A percentile compares a stretch with the other conserved stretches of the same genome.
Conservation (phyloP, 2,888 invertebrate genomes). For the Chymomyza amoena region DNA sequence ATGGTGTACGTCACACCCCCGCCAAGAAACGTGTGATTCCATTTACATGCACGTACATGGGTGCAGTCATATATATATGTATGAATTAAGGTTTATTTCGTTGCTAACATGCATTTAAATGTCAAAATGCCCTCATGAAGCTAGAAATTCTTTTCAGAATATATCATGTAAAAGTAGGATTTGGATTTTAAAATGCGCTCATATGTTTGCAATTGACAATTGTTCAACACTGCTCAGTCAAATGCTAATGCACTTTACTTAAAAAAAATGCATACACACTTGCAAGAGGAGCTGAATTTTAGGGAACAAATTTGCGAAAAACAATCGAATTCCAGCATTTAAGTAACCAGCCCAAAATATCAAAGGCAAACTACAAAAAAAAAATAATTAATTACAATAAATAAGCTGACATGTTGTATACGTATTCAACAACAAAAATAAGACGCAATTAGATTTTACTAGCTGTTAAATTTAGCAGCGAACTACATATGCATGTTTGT, state of each 20-base stretch:
- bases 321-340: too few relatives aligned
- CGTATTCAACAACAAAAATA: constrained; percentile 40
- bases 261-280: background rate
- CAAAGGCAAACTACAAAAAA: background rate
- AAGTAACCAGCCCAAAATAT: background rate
- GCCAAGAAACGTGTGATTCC: background rate
- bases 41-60: too few relatives aligned
- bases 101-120: too few relatives aligned
- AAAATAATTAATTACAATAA: background rate
- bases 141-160: too few relatives aligned
- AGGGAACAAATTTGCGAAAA: too few relatives aligned
- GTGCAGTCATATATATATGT: background rate
- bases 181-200: too few relatives aligned
- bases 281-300: too few relatives aligned
- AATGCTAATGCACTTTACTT: constrained; percentile 1
- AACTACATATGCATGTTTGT: background rate
- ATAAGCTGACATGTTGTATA: background rate
- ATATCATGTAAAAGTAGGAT: too few relatives aligned
- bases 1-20: constrained; percentile 8
- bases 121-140: too few relatives aligned
- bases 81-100: constrained; percentile 16
- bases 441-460: constrained; percentile 60
- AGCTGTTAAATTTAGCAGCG: constrained; percentile 18
- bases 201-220: background rate
- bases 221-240: constrained; percentile 3